phyloP scores from a whole-genome alignment of 1,140 invertebrate genomes.

The Heliconius congener region DNA sequence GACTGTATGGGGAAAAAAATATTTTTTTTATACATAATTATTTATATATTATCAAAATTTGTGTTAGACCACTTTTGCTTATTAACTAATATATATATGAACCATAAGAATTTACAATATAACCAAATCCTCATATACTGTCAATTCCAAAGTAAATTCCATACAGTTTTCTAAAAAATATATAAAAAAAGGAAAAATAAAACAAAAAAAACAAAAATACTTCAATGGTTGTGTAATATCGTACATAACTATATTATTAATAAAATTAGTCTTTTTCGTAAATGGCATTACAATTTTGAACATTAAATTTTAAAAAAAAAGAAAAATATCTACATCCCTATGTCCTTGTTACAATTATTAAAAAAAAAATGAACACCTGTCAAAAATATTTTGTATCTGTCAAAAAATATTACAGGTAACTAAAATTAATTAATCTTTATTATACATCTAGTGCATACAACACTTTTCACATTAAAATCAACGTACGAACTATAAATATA shows the following conservation, averaged over 20 bases:
- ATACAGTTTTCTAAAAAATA: no score
- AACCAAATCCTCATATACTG: constrained; percentile 8
- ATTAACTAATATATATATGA: neutral
- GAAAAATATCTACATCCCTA: constrained; percentile 49
- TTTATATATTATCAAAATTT: neutral
- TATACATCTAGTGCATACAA: neutral
- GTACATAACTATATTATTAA: constrained; percentile 52
- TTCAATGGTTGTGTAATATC: constrained; percentile 65
- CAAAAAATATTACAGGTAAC: neutral
- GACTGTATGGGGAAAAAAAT: no score
- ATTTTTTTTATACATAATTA: neutral
- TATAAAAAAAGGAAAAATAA: constrained; percentile 23
- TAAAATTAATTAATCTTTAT: neutral
- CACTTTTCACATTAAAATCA: neutral
- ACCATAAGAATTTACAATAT: neutral
- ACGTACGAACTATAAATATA: neutral
- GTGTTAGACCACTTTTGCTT: constrained; percentile 1
- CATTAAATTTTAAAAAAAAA: constrained; percentile 68
- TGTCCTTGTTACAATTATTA: constrained; percentile 21
- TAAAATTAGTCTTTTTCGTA: constrained; percentile 75
- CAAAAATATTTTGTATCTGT: constrained; percentile 22
- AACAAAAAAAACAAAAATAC: constrained; percentile 48
- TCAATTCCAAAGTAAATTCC: constrained; percentile 4
- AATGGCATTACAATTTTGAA: constrained; percentile 78
- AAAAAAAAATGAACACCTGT: constrained; percentile 36